Conservation (phyloP, 92 coral and sea anemone genomes). For the Phenganax subtilis region DNA sequence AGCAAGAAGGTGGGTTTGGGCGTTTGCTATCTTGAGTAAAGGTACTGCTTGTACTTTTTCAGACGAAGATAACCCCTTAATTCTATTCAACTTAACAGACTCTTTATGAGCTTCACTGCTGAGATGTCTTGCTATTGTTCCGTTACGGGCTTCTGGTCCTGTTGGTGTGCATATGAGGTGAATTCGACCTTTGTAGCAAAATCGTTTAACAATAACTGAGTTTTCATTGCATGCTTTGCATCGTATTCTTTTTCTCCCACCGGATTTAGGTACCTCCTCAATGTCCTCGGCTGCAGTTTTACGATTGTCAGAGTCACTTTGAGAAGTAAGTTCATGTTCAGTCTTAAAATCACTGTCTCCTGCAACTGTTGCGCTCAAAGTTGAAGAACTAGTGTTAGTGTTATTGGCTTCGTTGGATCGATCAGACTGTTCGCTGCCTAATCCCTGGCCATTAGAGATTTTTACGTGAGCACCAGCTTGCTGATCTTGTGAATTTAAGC, state of each 20-base stretch:
- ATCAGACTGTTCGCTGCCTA: conserved; percentile 18
- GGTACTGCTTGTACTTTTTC: conserved; percentile 26
- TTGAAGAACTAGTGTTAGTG: conserved; percentile 4
- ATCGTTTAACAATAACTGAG: conserved; percentile 17
- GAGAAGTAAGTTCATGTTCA: neutral
- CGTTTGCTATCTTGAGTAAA: conserved; percentile 14
- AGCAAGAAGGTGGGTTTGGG: conserved; percentile 20
- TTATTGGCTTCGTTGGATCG: neutral
- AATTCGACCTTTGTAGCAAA: conserved; percentile 26
- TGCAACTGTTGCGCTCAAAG: conserved; percentile 12
- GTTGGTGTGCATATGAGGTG: conserved; percentile 20
- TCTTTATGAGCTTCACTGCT: conserved; percentile 28
- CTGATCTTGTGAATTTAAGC: conserved; percentile 25
- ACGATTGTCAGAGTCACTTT: neutral
- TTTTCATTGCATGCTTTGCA: conserved; percentile 25
- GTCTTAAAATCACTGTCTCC: conserved; percentile 4
- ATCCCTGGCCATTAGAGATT: conserved; percentile 4
- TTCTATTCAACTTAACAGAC: conserved; percentile 1
- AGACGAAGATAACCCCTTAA: conserved; percentile 21
- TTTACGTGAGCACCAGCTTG: neutral
- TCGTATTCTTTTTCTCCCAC: conserved; percentile 14
- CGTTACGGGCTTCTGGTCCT: conserved; percentile 22
- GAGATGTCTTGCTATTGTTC: conserved; percentile 21
- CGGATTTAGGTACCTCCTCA: conserved; percentile 12
- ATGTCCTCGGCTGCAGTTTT: conserved; percentile 9